Evolutionary conservation across 2,888 invertebrate species (phyloP), one percentile per base, ranked within the genome.

Genomic region (Erebia aethiops): DNA sequence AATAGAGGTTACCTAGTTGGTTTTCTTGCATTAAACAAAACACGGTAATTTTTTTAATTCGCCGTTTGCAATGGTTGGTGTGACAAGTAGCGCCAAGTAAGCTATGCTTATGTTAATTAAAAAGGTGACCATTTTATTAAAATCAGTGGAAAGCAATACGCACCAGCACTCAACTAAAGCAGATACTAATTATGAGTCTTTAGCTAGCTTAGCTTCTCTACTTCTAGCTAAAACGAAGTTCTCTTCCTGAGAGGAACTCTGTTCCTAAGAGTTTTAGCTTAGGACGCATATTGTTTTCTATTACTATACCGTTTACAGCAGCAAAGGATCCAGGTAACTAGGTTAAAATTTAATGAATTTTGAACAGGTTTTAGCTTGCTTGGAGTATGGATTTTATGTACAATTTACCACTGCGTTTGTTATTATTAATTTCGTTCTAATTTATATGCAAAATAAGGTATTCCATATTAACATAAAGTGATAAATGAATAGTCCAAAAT

Each of bases 271-370:
- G 35, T 35, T 63, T 10, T 49, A 63, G 49, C 21, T 21, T n/a
- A 49, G 26, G 35, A 11, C 35, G 56, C 21, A 14, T 66, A 69
- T 72, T 65, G 46, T 61, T 71, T 71, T 73, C 51, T 21, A 21
- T 54, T 5, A 52, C 57, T 11, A 61, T 46, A 46, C 35, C 7
- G 7, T 56, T 69, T 65, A 62, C 21, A 75, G 76, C 76, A 61
- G 35, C 64, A 72, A 46, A 74, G 77, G 78, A 77, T 2, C 10
- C 60, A 78, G 77, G 78, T 77, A 77, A 77, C 52, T 72, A 72
- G 54, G 41, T 52, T 71, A 76, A 72, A 21, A 57, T 46, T 65
- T 61, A 49, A 14, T 68, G 70, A 35, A 65, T 71, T 62, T 72
- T 70, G 68, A 70, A 78, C 75, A 71, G 74, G 69, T 70, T 75